phyloP scores from a whole-genome alignment of 1,140 invertebrate species.

The Drosophila repleta region DNA sequence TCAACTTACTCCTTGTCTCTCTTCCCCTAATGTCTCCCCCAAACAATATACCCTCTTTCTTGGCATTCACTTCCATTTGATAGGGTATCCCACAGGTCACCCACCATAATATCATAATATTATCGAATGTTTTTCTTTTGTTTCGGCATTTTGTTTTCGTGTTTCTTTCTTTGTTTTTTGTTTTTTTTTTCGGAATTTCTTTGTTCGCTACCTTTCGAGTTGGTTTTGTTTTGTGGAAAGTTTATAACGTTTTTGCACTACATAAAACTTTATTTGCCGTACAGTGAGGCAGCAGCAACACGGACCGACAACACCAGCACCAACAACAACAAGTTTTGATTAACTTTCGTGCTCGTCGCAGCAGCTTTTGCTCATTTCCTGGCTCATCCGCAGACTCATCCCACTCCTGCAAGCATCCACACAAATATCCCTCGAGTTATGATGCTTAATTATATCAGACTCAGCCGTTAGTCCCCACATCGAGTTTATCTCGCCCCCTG shows the following conservation, averaged over 20 bases:
- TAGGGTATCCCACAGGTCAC: not conserved
- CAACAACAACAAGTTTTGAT: conserved; percentile 59
- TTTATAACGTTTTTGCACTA: conserved; percentile 64
- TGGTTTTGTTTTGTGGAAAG: conserved; percentile 43
- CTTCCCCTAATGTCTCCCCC: no score
- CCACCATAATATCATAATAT: not conserved
- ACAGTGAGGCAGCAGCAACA: conserved; percentile 22
- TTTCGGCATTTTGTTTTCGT: conserved; percentile 2
- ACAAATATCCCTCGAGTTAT: conserved; percentile 68
- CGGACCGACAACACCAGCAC: conserved; percentile 36
- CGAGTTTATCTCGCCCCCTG: not conserved
- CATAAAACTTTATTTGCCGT: conserved; percentile 59
- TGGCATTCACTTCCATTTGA: not conserved
- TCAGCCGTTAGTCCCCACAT: conserved; percentile 44
- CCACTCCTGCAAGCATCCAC: conserved; percentile 33
- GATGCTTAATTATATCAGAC: conserved; percentile 69
- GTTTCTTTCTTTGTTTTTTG: not conserved
- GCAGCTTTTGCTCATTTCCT: conserved; percentile 65
- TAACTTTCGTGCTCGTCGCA: conserved; percentile 53
- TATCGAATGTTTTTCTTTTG: conserved; percentile 11
- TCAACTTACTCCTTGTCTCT: no score
- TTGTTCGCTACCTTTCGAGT: conserved; percentile 33
- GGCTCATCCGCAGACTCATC: conserved; percentile 24
- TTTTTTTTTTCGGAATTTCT: conserved; percentile 12
- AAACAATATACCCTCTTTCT: no score